Evolutionary conservation across 2,888 invertebrate genomes (phyloP), one percentile per base, ranked within the genome.

Genomic region (Brachycybe producta): DNA sequence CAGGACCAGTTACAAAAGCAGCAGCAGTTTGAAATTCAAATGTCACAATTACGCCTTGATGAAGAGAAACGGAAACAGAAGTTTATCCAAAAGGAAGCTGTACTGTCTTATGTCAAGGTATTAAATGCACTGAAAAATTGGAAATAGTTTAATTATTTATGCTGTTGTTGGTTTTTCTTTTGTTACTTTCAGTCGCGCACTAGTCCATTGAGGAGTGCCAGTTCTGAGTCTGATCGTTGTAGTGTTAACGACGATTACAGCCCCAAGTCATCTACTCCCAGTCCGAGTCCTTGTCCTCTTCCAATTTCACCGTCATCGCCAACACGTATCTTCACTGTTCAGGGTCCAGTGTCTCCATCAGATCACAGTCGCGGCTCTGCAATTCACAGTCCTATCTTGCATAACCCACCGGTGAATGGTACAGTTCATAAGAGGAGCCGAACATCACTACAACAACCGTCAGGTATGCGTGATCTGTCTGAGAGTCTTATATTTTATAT

Each of bases 1-100:
- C 41, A 23, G 2, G 41, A 41, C n/a, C 11, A 7, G 21, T 17
- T 27, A 2, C 21, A 8, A 15, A 56, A 55, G 2, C 57, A 57
- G 21, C 60, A 61, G 49, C 57, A 56, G 13, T 55, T 54, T n/a
- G 62, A 64, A 46, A 57, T 62, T 17, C 56, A 59, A 50, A 47
- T 53, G 39, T 49, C 57, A 34, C 56, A 58, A 45, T 54, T 56
- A 43, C 53, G 61, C 3, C 39, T 60, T 15, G 63, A 63, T 15
- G 62, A 62, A 21, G 59, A 60, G 51, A 58, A 55, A 45, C 23
- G 48, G 7, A 51, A 55, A 34, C 51, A 57, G 27, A 51, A 56
- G 50, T 54, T 55, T 36, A 46, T 59, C 23, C 65, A 66, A 57
- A 66, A 65, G 53, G 65, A 64, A 50, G 62, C 65, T 43, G 62